phyloP scores from a whole-genome alignment of 2,113 vertebrate genomes.

The Hiodon tergisus region DNA sequence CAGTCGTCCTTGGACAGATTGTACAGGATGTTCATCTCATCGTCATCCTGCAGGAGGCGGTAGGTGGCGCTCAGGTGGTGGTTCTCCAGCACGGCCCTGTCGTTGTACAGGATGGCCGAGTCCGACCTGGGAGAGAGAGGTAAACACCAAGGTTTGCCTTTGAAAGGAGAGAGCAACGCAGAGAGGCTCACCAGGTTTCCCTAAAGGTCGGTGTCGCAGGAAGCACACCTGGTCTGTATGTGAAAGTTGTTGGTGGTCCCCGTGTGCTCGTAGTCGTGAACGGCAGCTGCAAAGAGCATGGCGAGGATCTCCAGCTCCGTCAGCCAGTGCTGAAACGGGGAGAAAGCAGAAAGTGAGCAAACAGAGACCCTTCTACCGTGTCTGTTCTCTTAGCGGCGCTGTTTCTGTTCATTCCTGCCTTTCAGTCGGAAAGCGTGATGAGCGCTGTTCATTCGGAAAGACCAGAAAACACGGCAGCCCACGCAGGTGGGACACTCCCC shows the following conservation, averaged over 20 bases:
- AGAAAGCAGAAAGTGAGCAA: not conserved
- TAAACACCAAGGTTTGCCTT: not conserved
- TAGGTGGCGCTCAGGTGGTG: slow-evolving; percentile 88
- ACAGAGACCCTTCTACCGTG: too few relatives aligned
- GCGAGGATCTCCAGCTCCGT: slow-evolving; percentile 94
- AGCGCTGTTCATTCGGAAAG: too few relatives aligned
- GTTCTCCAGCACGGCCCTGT: slow-evolving; percentile 87
- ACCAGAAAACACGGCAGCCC: too few relatives aligned
- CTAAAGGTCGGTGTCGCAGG: too few relatives aligned
- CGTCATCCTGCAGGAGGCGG: slow-evolving; percentile 83
- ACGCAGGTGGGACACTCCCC: too few relatives aligned
- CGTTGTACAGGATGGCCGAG: slow-evolving; percentile 88
- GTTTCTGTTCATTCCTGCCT: too few relatives aligned
- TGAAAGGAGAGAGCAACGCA: too few relatives aligned
- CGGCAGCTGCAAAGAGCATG: slow-evolving; percentile 88
- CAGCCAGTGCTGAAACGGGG: slow-evolving; percentile 80
- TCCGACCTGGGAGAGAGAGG: slow-evolving; percentile 69
- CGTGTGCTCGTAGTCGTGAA: slow-evolving; percentile 93
- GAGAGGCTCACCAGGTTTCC: too few relatives aligned
- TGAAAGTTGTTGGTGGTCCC: slow-evolving; percentile 98
- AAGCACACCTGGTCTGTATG: slow-evolving; percentile 77
- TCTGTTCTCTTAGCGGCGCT: too few relatives aligned
- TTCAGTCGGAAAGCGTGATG: too few relatives aligned
- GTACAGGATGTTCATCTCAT: slow-evolving; percentile 87
- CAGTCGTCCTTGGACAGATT: slow-evolving; percentile 94